phyloP scores from a whole-genome alignment of 2,888 invertebrate species.

The Chirona hameri region DNA sequence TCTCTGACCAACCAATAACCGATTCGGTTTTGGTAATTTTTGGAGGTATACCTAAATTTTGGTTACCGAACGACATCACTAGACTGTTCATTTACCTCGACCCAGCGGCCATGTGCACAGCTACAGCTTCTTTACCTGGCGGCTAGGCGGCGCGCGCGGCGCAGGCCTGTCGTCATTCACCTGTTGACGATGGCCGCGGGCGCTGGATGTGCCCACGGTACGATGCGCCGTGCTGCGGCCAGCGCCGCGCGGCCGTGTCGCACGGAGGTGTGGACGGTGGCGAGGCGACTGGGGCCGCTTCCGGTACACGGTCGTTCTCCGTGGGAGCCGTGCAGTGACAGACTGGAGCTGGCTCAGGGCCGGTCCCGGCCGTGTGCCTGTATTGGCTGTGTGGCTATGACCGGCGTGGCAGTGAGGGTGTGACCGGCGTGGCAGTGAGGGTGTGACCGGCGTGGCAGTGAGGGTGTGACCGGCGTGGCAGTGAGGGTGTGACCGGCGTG shows the following conservation, averaged over 20 bases:
- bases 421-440: neutral
- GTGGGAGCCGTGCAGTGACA: no score
- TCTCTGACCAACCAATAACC: no score
- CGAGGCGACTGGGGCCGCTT: neutral
- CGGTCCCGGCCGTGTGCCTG: no score
- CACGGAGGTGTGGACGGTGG: neutral
- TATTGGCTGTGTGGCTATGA: neutral
- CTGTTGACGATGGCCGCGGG: neutral
- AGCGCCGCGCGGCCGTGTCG: neutral
- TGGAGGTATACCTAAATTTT: no score
- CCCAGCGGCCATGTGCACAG: no score
- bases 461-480: neutral
- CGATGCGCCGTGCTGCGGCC: no score
- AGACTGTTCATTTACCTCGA: no score
- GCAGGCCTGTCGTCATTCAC: neutral
- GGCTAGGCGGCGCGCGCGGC: neutral
- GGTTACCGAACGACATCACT: no score
- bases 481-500: neutral
- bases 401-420: neutral
- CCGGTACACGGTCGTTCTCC: neutral
- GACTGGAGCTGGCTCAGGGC: no score
- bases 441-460: neutral
- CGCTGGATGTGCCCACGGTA: neutral
- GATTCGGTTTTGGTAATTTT: no score
- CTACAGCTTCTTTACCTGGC: no score